phyloP scores from a whole-genome alignment of 1,140 invertebrate species.

The Drosophila tsacasi region DNA sequence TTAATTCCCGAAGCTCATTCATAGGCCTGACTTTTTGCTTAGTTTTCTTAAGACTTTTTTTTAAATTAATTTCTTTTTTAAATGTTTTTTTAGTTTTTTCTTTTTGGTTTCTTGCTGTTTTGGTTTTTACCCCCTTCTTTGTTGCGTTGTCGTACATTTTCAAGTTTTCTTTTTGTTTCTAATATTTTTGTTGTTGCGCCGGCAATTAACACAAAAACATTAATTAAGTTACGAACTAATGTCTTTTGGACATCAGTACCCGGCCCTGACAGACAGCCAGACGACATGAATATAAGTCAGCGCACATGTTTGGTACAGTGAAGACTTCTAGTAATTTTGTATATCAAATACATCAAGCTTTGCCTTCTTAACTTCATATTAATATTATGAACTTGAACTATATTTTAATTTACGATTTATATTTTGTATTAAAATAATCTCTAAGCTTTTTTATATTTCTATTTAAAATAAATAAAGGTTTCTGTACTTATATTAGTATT shows the following conservation, averaged over 20 bases:
- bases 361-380: neutral
- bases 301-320: constrained; percentile 2
- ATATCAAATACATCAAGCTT: neutral
- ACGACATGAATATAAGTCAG: constrained; percentile 65
- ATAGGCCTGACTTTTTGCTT: constrained; percentile 24
- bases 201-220: constrained; percentile 81
- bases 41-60: constrained; percentile 9
- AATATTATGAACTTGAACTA: neutral
- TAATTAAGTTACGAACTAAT: constrained; percentile 82
- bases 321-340: neutral
- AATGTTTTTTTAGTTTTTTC: neutral
- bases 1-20: constrained; percentile 46
- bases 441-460: too few relatives aligned
- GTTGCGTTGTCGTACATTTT: constrained; percentile 34
- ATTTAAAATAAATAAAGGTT: neutral
- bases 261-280: constrained; percentile 76
- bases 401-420: too few relatives aligned
- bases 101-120: constrained; percentile 7
- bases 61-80: neutral
- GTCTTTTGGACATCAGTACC: constrained; percentile 63
- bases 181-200: constrained; percentile 12
- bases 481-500: neutral
- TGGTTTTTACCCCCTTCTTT: constrained; percentile 4
- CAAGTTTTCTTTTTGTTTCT: constrained; percentile 23
- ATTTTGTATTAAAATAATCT: too few relatives aligned